phyloP scores from a whole-genome alignment of 2,888 invertebrate genomes.

The Drosophila melanosoma region DNA sequence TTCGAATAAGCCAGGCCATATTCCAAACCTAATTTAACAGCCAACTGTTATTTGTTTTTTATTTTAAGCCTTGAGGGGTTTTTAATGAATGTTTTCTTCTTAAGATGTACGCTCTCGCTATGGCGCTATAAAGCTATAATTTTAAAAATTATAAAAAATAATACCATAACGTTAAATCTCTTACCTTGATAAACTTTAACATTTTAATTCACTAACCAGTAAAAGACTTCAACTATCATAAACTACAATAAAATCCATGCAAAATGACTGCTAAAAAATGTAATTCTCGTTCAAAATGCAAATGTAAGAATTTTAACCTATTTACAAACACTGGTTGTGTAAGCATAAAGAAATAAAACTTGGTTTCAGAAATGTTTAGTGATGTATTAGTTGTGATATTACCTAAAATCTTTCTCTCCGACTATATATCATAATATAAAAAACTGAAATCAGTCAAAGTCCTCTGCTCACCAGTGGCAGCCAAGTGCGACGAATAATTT shows the following conservation, averaged over 20 bases:
- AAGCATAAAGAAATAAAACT: not conserved
- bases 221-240: not conserved
- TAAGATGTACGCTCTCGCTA: not conserved
- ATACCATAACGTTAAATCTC: no score
- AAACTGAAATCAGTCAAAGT: slow-evolving; percentile 35
- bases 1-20: not conserved
- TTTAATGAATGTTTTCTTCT: not conserved
- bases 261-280: not conserved
- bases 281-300: not conserved
- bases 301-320: not conserved
- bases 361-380: not conserved
- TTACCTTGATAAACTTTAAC: not conserved
- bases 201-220: not conserved
- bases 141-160: not conserved
- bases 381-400: not conserved
- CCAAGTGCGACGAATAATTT: slow-evolving; percentile 62
- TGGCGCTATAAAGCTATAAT: not conserved
- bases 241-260: not conserved
- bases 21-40: not conserved
- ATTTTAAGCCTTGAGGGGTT: not conserved
- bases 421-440: slow-evolving; percentile 34
- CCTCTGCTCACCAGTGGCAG: slow-evolving; percentile 55
- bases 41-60: not conserved
- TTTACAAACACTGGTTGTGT: not conserved
- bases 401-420: not conserved